phyloP scores from a whole-genome alignment of 2,888 invertebrate species.

The Pantelozetes paolii region DNA sequence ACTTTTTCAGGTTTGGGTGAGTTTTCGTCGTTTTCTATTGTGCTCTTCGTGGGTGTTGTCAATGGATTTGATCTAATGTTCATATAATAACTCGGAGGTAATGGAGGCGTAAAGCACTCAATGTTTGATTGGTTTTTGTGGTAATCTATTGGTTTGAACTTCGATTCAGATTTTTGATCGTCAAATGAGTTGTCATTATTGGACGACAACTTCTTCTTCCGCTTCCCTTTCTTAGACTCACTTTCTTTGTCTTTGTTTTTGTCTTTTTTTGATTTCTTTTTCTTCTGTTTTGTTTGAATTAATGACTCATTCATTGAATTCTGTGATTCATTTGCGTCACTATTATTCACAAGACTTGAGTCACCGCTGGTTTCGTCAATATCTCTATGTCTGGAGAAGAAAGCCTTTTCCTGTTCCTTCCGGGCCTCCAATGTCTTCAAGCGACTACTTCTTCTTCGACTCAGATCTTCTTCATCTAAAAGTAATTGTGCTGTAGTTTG shows the following conservation, averaged over 20 bases:
- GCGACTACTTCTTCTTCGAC: constrained; percentile 46
- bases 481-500: neutral
- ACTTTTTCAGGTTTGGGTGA: constrained; percentile 67
- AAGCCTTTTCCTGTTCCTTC: constrained; percentile 43
- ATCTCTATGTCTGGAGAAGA: neutral
- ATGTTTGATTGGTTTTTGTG: constrained; percentile 4
- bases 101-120: neutral
- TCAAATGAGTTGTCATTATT: constrained; percentile 9
- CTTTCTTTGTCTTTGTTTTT: constrained; percentile 31
- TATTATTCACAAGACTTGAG: neutral
- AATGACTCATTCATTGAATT: neutral
- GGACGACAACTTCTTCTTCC: constrained; percentile 34
- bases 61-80: constrained; percentile 21
- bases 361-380: constrained; percentile 21
- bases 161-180: neutral
- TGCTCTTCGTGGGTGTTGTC: constrained; percentile 25
- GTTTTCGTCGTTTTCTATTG: constrained; percentile 19
- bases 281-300: constrained; percentile 4
- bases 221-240: neutral
- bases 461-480: neutral
- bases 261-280: constrained; percentile 31
- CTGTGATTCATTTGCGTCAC: constrained; percentile 17
- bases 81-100: constrained; percentile 2
- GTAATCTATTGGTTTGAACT: constrained; percentile 4
- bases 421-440: constrained; percentile 46